Evolutionary conservation across 2,888 invertebrate genomes (phyloP).

Genomic region (Tanytarsus gracilentus): DNA sequence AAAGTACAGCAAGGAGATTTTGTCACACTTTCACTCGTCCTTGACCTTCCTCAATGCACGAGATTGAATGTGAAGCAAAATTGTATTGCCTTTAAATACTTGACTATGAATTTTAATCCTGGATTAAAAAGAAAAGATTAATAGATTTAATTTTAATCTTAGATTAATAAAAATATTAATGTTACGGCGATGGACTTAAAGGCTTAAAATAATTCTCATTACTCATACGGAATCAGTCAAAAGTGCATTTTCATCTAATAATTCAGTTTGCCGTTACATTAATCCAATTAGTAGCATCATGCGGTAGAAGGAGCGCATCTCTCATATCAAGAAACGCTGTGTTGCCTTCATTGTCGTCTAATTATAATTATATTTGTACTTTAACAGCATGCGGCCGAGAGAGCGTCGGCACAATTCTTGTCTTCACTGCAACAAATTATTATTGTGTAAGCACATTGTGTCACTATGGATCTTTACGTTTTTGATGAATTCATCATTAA

Average conservation of each 20-base stretch:
- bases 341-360: neutral
- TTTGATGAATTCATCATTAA: constrained; percentile 21
- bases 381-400: constrained; percentile 13
- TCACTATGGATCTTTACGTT: neutral
- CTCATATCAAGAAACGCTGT: neutral
- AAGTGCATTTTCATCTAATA: constrained; percentile 7
- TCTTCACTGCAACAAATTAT: constrained; percentile 16
- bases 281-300: constrained; percentile 22
- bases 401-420: neutral
- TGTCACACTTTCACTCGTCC: too few relatives aligned
- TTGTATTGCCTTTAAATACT: too few relatives aligned
- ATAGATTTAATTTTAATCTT: too few relatives aligned
- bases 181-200: too few relatives aligned
- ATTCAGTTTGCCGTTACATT: constrained; percentile 16
- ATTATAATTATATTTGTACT: constrained; percentile 15
- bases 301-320: neutral
- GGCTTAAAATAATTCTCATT: too few relatives aligned
- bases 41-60: too few relatives aligned
- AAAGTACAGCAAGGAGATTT: too few relatives aligned
- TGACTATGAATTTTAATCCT: too few relatives aligned
- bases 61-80: too few relatives aligned
- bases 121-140: too few relatives aligned
- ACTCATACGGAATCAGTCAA: neutral
- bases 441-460: neutral
- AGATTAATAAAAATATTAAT: too few relatives aligned